Conservation (phyloP, 2,888 invertebrate species). For the Yponomeuta plumbellus region DNA sequence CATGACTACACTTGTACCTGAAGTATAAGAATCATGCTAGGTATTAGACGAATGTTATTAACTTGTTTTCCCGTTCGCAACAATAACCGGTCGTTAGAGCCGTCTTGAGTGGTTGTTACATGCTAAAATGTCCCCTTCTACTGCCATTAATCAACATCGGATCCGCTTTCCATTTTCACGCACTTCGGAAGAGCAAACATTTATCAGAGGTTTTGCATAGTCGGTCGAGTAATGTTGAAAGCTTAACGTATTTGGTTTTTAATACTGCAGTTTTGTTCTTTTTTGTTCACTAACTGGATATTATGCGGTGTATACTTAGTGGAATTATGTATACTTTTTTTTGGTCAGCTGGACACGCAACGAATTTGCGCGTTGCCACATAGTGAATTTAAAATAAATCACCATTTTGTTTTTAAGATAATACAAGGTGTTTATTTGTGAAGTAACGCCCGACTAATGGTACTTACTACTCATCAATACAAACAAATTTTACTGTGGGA, state of each 20-base stretch:
- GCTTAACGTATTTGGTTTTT: not conserved
- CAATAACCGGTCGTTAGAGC: slow-evolving; percentile 10
- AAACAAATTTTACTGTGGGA: too few relatives aligned
- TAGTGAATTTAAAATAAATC: too few relatives aligned
- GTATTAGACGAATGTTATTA: not conserved
- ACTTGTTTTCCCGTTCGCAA: slow-evolving; percentile 8
- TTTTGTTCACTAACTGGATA: too few relatives aligned
- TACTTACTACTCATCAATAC: too few relatives aligned
- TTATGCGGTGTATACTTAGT: too few relatives aligned
- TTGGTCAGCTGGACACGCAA: too few relatives aligned
- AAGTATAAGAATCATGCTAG: not conserved
- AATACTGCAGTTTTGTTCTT: too few relatives aligned
- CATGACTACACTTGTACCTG: not conserved
- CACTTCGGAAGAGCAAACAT: slow-evolving; percentile 8
- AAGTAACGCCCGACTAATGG: too few relatives aligned
- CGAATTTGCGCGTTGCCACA: too few relatives aligned
- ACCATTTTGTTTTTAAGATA: too few relatives aligned
- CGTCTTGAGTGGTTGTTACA: not conserved
- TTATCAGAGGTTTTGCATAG: not conserved
- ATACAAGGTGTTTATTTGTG: too few relatives aligned
- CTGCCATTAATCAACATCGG: not conserved
- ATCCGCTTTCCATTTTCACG: slow-evolving; percentile 16
- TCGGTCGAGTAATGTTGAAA: not conserved
- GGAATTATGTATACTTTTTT: too few relatives aligned
- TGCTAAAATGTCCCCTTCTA: slow-evolving; percentile 5